A percentile compares a stretch with the other conserved stretches of the same genome.
These are phyloP conservation scores for Lipotes vexillifer DNA, from an alignment of 2,113 vertebrate genomes.

Conservation along the genomic window DNA sequence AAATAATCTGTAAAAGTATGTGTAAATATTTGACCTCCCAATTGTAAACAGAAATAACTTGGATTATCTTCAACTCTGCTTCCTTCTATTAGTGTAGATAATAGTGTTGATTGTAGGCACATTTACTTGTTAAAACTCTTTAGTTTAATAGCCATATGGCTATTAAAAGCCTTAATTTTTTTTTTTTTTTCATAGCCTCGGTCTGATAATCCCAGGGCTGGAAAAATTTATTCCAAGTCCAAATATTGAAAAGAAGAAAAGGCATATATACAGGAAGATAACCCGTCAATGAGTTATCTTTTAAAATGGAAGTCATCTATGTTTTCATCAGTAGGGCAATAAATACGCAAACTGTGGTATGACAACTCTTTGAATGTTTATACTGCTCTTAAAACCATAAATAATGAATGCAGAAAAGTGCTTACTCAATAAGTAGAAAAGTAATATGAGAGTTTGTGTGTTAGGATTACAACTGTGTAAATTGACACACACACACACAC, in stretches of 20 bases:
- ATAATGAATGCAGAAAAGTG: background rate
- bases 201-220: conserved; percentile 11
- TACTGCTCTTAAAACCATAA: background rate
- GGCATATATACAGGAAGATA: background rate
- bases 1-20: conserved; percentile 27
- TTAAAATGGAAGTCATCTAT: conserved; percentile 21
- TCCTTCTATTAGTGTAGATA: conserved; percentile 1
- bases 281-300: background rate
- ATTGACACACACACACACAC: background rate
- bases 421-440: background rate
- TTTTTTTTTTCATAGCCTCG: background rate
- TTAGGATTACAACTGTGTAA: background rate
- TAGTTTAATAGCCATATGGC: background rate
- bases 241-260: conserved; percentile 5
- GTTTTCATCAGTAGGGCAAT: background rate
- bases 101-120: background rate
- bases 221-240: background rate
- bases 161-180: background rate
- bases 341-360: background rate
- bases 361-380: background rate
- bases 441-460: background rate
- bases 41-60: conserved; percentile 38
- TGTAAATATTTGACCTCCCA: conserved; percentile 20
- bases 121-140: conserved; percentile 22
- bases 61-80: background rate